Evolutionary conservation across 2,888 invertebrate genomes (phyloP).

Genomic region (Scaptomyza caliginosa): DNA sequence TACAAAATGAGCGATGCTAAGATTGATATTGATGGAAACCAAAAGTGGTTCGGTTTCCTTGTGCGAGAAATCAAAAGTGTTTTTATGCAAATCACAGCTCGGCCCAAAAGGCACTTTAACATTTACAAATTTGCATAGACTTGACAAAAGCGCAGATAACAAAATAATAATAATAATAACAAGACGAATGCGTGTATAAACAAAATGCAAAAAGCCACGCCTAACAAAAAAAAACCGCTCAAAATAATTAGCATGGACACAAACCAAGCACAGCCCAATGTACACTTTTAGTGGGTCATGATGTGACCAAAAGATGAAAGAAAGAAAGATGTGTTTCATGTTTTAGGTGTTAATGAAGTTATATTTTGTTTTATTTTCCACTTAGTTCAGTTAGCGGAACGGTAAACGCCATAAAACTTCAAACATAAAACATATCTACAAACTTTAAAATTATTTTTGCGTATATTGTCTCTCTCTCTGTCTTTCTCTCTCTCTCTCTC

Average conservation of each 20-base stretch:
- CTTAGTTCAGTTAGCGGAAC: constrained; percentile 51
- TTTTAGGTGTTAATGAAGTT: constrained; percentile 59
- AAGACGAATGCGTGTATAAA: constrained; percentile 34
- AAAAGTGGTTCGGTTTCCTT: constrained; percentile 49
- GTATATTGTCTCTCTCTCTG: constrained; percentile 23
- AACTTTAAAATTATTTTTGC: constrained; percentile 18
- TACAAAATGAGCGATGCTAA: constrained; percentile 59
- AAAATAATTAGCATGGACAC: constrained; percentile 15
- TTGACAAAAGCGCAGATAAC: constrained; percentile 35
- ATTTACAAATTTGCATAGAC: constrained; percentile 64
- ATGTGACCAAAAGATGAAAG: constrained; percentile 41
- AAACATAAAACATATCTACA: constrained; percentile 10
- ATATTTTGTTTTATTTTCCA: constrained; percentile 8
- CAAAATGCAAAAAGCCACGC: constrained; percentile 34
- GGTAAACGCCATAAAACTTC: constrained; percentile 40
- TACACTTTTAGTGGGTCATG: constrained; percentile 61
- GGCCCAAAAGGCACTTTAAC: constrained; percentile 32
- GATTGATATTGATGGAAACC: constrained; percentile 37
- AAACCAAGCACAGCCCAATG: constrained; percentile 5
- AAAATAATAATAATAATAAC: constrained; percentile 6
- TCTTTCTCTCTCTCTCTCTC: background rate
- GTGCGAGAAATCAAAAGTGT: constrained; percentile 63
- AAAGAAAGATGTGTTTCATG: constrained; percentile 31
- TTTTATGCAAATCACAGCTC: constrained; percentile 64
- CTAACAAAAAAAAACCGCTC: constrained; percentile 5